A percentile compares a stretch with the other conserved stretches of the same genome.
Evolutionary conservation across 2,888 invertebrate genomes (phyloP).

Genomic region (Cheilosia pagana): DNA sequence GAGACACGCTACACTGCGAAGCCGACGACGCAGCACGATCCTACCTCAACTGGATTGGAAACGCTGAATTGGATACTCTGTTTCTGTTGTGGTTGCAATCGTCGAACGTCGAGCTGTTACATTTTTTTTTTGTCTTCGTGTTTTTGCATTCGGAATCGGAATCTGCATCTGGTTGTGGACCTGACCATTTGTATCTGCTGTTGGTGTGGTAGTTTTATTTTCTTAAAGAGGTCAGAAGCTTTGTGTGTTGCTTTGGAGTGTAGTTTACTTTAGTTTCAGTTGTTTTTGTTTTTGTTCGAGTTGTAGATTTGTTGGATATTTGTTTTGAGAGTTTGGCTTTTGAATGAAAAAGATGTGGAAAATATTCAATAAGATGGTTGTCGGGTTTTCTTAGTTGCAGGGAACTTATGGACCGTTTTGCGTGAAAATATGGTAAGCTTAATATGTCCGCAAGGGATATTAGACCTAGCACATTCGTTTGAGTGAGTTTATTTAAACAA

Average conservation of each 20-base stretch:
- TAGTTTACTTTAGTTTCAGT: conserved; percentile 23
- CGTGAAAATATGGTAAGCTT: too few species aligned
- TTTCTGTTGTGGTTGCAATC: conserved; percentile 24
- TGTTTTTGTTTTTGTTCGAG: neutral
- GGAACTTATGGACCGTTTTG: too few species aligned
- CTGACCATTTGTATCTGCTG: conserved; percentile 31
- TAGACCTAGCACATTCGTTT: too few species aligned
- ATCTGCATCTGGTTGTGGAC: conserved; percentile 45
- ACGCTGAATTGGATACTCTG: conserved; percentile 15
- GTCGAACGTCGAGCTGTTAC: conserved; percentile 20
- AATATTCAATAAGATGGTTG: too few species aligned
- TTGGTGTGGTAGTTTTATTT: neutral
- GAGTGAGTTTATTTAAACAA: too few species aligned
- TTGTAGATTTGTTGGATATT: neutral
- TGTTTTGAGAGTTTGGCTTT: too few species aligned
- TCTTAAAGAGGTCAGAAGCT: conserved; percentile 63
- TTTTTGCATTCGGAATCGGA: conserved; percentile 54
- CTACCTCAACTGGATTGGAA: conserved; percentile 61
- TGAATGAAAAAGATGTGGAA: too few species aligned
- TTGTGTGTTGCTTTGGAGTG: conserved; percentile 18
- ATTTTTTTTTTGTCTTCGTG: conserved; percentile 5
- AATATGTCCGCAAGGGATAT: too few species aligned
- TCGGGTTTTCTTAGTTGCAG: too few species aligned
- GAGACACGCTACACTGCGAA: conserved; percentile 7
- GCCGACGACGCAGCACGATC: conserved; percentile 23